These are phyloP conservation scores for Drosophila truncata DNA, from an alignment of 1,140 invertebrate species.

Conservation along the genomic window DNA sequence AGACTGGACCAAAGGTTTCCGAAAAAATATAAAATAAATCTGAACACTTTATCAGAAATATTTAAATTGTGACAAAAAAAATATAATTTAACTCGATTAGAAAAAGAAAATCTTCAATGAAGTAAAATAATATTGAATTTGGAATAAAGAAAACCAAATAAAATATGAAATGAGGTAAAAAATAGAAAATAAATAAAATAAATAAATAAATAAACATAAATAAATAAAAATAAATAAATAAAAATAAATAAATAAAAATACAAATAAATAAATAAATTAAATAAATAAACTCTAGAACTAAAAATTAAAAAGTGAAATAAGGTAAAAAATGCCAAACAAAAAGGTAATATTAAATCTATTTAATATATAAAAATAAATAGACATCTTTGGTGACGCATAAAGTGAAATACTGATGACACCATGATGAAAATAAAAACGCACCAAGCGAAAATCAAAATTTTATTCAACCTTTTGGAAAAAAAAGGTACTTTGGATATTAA, in stretches of 20 bases:
- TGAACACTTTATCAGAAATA: too few species aligned
- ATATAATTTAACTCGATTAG: too few species aligned
- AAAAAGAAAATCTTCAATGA: too few species aligned
- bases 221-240: not conserved
- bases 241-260: not conserved
- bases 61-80: too few species aligned
- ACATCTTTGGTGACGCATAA: not conserved
- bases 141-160: too few species aligned
- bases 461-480: slow-evolving; percentile 18
- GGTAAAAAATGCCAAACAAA: too few species aligned
- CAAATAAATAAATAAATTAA: not conserved
- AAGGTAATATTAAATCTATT: not conserved
- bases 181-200: not conserved
- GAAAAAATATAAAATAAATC: too few species aligned
- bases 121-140: too few species aligned
- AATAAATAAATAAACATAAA: not conserved
- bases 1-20: too few species aligned
- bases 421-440: slow-evolving; percentile 40
- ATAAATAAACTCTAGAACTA: not conserved
- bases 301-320: too few species aligned
- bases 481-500: not conserved
- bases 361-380: not conserved
- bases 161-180: too few species aligned
- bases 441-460: slow-evolving; percentile 33
- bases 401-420: not conserved